Evolutionary conservation across 2,797 vertebrate species (phyloP).

Genomic region (Ptychobarbus kaznakovi): DNA sequence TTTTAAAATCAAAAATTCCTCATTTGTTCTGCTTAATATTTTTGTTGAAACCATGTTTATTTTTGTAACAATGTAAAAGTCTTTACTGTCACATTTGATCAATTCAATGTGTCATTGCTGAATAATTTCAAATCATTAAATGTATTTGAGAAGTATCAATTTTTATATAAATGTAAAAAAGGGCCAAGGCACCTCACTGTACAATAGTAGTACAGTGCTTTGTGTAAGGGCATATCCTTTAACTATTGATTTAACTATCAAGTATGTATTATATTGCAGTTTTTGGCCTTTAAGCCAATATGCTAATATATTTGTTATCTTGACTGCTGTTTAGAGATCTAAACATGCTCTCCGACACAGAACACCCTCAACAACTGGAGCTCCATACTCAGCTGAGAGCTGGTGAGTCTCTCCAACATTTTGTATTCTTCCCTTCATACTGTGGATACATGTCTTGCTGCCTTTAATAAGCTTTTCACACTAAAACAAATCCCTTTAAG

Average conservation of each 20-base stretch:
- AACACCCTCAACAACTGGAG: constrained; percentile 91
- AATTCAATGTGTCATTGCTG: too few relatives aligned
- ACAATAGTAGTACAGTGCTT: neutral
- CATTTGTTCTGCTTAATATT: too few relatives aligned
- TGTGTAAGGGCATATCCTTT: neutral
- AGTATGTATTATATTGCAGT: neutral
- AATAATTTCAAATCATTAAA: too few relatives aligned
- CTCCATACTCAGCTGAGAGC: constrained; percentile 88
- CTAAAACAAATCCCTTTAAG: too few relatives aligned
- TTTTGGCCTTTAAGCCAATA: neutral
- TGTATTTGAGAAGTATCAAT: too few relatives aligned
- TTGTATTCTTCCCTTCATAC: constrained; percentile 41
- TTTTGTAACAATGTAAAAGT: too few relatives aligned
- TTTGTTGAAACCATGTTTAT: too few relatives aligned
- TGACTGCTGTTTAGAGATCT: constrained; percentile 86
- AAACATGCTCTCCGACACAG: constrained; percentile 94
- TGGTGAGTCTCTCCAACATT: constrained; percentile 78
- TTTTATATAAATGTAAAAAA: too few relatives aligned
- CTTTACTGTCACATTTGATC: too few relatives aligned
- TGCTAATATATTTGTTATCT: constrained; percentile 54
- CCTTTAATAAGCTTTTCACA: neutral
- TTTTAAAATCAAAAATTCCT: too few relatives aligned
- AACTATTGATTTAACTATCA: neutral
- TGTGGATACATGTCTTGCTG: constrained; percentile 39
- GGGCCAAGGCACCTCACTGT: neutral